Percentiles rank a stretch among this genome's conserved stretches.
Evolutionary conservation across 2,113 vertebrate species (phyloP).

Genomic region (Zapus hudsonius): DNA sequence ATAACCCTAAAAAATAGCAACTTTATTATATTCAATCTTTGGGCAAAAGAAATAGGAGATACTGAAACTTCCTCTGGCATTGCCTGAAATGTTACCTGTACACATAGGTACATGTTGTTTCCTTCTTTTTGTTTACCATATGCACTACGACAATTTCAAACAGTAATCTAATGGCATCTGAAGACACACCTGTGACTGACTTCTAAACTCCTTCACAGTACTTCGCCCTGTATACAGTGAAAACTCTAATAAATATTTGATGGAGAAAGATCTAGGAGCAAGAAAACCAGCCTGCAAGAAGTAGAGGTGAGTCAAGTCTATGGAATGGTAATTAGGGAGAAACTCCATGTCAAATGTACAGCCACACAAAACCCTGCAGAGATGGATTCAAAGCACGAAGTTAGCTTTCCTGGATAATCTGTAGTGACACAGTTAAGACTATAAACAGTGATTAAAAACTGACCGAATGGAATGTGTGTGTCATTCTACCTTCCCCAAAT

Average conservation of each 20-base stretch:
- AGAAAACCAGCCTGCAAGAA: conserved; percentile 30
- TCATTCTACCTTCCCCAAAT: neutral
- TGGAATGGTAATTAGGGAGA: conserved; percentile 56
- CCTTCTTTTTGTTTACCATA: neutral
- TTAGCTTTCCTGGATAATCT: conserved; percentile 27
- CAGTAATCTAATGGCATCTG: neutral
- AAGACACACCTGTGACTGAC: conserved; percentile 27
- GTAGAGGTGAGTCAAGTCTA: conserved; percentile 52
- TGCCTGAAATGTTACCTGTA: neutral
- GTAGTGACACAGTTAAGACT: neutral
- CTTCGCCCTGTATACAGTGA: neutral
- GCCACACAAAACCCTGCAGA: conserved; percentile 10
- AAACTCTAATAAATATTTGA: conserved; percentile 69
- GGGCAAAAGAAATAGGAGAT: neutral
- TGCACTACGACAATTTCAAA: conserved; percentile 26
- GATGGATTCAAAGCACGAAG: conserved; percentile 15
- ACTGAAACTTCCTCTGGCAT: neutral
- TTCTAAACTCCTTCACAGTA: conserved; percentile 53
- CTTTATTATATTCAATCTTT: neutral
- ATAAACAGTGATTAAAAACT: conserved; percentile 8
- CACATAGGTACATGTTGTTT: neutral
- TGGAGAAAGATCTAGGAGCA: conserved; percentile 45
- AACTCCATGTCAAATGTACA: conserved; percentile 25
- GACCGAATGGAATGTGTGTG: rapidly evolving
- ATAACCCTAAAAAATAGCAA: neutral